Conservation (phyloP, 2,113 vertebrate genomes). For the Vulpes vulpes region DNA sequence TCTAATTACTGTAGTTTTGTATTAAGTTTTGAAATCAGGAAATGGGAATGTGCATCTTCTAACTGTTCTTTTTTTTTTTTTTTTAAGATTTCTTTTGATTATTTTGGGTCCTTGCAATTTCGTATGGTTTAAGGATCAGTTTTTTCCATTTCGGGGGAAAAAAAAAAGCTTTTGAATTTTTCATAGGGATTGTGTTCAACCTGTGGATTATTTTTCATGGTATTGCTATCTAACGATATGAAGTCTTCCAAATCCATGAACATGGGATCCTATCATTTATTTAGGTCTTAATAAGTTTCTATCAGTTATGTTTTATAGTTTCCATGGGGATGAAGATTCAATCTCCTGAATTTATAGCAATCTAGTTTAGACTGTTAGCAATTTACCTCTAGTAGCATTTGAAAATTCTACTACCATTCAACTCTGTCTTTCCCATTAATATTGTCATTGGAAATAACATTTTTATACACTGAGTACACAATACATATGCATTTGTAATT, state of each 20-base stretch:
- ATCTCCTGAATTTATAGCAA: background rate
- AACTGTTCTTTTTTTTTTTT: background rate
- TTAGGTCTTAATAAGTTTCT: background rate
- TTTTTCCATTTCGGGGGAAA: background rate
- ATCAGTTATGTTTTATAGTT: background rate
- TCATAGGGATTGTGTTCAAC: background rate
- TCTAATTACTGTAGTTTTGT: background rate
- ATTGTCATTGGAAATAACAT: background rate
- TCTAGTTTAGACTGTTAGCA: background rate
- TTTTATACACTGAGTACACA: background rate
- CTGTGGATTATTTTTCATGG: background rate
- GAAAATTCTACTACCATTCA: background rate
- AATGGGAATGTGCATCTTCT: too few relatives aligned
- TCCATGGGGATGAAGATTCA: background rate
- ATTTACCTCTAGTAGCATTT: background rate
- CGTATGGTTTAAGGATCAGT: background rate
- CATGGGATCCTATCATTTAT: background rate
- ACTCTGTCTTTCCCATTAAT: background rate
- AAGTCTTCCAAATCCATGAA: background rate
- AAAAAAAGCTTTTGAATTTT: background rate
- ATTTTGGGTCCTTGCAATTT: background rate
- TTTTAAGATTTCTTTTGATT: background rate
- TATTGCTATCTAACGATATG: background rate
- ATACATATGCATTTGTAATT: background rate
- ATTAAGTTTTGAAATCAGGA: background rate